Percentiles rank a stretch among this genome's conserved stretches.
Evolutionary conservation across 2,797 vertebrate genomes (phyloP).

Genomic region (Onychomys leucogaster): DNA sequence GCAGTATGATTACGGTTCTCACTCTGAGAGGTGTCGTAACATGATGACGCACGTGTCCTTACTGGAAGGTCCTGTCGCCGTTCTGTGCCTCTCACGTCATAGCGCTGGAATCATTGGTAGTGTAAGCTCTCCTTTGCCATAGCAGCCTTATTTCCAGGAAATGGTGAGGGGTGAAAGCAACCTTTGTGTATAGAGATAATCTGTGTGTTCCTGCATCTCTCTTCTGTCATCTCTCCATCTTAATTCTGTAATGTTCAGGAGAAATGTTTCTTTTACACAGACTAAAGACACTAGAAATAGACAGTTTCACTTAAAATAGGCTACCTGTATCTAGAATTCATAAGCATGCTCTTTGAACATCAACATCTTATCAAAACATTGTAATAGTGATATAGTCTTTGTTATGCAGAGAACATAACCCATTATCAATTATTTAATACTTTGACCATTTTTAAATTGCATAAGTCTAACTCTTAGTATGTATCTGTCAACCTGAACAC

Average conservation of each 20-base stretch:
- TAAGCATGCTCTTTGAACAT: slow-evolving; percentile 74
- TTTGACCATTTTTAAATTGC: slow-evolving; percentile 82
- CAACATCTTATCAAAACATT: slow-evolving; percentile 79
- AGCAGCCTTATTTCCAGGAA: slow-evolving; percentile 52
- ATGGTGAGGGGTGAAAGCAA: slow-evolving; percentile 34
- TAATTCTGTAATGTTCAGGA: slow-evolving; percentile 60
- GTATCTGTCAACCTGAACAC: slow-evolving; percentile 76
- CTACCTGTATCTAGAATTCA: slow-evolving; percentile 62
- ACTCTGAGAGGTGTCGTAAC: slow-evolving; percentile 53
- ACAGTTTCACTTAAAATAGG: slow-evolving; percentile 69
- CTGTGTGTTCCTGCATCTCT: not conserved
- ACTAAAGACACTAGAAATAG: slow-evolving; percentile 50
- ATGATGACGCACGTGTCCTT: slow-evolving; percentile 43
- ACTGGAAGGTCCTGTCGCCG: slow-evolving; percentile 67
- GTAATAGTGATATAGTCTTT: slow-evolving; percentile 70
- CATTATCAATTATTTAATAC: slow-evolving; percentile 80
- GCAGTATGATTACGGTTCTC: slow-evolving; percentile 64
- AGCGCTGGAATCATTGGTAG: slow-evolving; percentile 28
- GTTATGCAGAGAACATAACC: slow-evolving; percentile 73
- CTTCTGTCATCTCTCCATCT: slow-evolving; percentile 35
- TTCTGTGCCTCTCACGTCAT: slow-evolving; percentile 10
- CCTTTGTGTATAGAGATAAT: slow-evolving; percentile 5
- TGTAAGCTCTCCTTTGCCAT: slow-evolving; percentile 60
- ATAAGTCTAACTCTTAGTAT: slow-evolving; percentile 72
- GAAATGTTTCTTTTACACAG: slow-evolving; percentile 37